Evolutionary conservation across 2,888 invertebrate genomes (phyloP), one percentile per base, ranked within the genome.

Genomic region (Drosophila falleni): DNA sequence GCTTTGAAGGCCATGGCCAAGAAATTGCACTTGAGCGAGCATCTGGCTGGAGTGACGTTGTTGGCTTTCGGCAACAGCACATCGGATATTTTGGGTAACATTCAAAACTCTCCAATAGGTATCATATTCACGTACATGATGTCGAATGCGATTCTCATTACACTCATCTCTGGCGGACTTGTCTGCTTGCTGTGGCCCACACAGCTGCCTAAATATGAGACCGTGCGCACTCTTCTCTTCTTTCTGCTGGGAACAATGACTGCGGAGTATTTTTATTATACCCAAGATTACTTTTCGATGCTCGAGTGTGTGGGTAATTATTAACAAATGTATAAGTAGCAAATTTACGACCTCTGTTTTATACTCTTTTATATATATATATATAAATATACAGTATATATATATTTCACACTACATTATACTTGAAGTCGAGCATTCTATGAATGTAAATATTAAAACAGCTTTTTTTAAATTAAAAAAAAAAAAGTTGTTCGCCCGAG

Each of bases 401-500:
- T 19, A 19, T 19, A 19, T 19, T 19, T 19, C 19, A 19, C 2
- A 19, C 19, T 1, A 19, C 2, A 19, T 19, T 19, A 19, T 19
- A 26, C 26, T 26, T 26, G 1, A 5, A 2, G 26, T 26, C 26
- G 26, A 26, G 6, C 26, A 29, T 29, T 29, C 8, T 8, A 26
- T 0, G 3, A 15, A 8, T 33, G 5, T 11, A n/a, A 31, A 13
- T 4, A 23, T 59, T 11, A 16, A 37, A 44, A 51, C 8, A n/a
- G 6, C 15, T 5, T n/a, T n/a, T n/a, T n/a, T n/a, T 5, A 37
- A n/a, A 37, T 0, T 6, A 0, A 6, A 29, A 51, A 46, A 51
- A 29, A 42, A 58, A 39, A 46, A 49, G 33, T 1, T 5, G 3
- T 29, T 37, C 92, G 92, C 92, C 92, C 92, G 91, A 92, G 90